A percentile compares a stretch with the other conserved stretches of the same genome.
These are phyloP conservation scores for Pristionchus entomophagus DNA, from an alignment of 2,888 invertebrate species.

Conservation along the genomic window DNA sequence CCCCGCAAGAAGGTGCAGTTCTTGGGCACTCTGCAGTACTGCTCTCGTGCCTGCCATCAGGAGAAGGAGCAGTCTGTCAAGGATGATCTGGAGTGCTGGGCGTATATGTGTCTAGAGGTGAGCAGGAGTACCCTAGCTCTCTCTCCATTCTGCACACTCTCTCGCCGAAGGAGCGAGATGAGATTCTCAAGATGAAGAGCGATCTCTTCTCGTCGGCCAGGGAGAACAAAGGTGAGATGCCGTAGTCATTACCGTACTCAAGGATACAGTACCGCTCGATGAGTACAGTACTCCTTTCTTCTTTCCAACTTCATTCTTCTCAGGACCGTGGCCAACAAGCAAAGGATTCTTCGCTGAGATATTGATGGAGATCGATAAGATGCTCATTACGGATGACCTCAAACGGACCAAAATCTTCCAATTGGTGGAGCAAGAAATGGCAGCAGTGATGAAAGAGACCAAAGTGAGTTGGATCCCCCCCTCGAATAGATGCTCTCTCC, in stretches of 20 bases:
- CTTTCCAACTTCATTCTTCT: background rate
- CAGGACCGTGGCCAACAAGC: background rate
- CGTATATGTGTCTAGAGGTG: background rate
- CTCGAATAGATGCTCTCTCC: background rate
- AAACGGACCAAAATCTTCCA: background rate
- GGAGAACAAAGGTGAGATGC: background rate
- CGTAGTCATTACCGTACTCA: background rate
- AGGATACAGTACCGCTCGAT: background rate
- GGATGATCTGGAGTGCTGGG: background rate
- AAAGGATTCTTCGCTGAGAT: background rate
- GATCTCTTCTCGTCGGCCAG: background rate
- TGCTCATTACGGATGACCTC: background rate
- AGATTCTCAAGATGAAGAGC: background rate
- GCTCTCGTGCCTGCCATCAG: background rate
- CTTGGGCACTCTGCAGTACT: background rate
- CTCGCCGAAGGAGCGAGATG: background rate
- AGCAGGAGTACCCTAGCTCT: background rate
- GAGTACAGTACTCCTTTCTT: background rate
- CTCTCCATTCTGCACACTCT: background rate
- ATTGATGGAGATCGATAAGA: background rate
- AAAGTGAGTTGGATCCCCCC: background rate
- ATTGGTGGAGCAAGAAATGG: background rate
- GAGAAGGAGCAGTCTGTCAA: background rate
- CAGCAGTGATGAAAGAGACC: background rate
- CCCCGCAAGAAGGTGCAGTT: background rate